Evolutionary conservation across 2,113 vertebrate species (phyloP).

Genomic region (Tupaia tana): DNA sequence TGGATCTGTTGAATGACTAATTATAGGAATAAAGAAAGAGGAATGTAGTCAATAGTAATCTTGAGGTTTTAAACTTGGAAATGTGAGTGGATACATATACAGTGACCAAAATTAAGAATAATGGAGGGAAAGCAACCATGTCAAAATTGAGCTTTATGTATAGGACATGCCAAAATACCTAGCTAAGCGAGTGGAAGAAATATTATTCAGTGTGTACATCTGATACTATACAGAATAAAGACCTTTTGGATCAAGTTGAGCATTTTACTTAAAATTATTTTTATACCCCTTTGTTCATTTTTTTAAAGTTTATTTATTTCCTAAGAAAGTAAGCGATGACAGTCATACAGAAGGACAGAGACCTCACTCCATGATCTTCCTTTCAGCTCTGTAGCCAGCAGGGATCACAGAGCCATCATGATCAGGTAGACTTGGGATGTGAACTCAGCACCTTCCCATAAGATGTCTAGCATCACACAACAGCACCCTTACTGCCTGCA

Average conservation of each 20-base stretch:
- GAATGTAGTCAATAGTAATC: not conserved
- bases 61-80: not conserved
- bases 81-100: accelerated
- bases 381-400: too few species aligned
- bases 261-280: not conserved
- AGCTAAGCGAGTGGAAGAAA: not conserved
- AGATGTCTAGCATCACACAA: too few species aligned
- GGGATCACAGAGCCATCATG: too few species aligned
- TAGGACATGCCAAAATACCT: not conserved
- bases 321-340: too few species aligned
- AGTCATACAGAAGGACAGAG: too few species aligned
- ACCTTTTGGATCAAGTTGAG: not conserved
- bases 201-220: not conserved
- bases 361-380: too few species aligned
- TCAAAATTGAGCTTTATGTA: not conserved
- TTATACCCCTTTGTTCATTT: too few species aligned
- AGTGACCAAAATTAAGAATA: not conserved
- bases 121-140: not conserved
- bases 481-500: too few species aligned
- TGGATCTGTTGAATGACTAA: not conserved
- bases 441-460: too few species aligned
- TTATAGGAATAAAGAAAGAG: not conserved
- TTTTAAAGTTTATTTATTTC: too few species aligned
- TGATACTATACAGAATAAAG: not conserved
- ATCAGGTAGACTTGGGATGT: too few species aligned